phyloP scores from a whole-genome alignment of 2,888 invertebrate genomes.

The Ptilodon capucinus region DNA sequence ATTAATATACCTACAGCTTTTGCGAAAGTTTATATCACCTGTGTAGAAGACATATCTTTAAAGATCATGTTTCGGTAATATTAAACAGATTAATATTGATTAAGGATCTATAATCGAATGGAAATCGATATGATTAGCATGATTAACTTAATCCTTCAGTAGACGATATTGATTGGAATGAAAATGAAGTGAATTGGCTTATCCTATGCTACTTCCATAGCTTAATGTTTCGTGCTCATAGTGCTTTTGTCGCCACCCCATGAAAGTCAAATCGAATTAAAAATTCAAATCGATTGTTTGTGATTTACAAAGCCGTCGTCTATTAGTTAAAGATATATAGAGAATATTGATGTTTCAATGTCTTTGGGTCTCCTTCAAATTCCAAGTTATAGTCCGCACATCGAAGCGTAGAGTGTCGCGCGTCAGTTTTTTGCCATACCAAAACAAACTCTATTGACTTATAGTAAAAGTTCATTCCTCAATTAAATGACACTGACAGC shows the following conservation, averaged over 20 bases:
- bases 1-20: constrained; percentile 32
- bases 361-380: background rate
- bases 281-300: background rate
- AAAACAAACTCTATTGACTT: too few relatives aligned
- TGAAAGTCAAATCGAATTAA: background rate
- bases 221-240: too few relatives aligned
- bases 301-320: background rate
- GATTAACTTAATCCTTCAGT: background rate
- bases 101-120: background rate
- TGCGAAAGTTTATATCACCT: constrained; percentile 41
- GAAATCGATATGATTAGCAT: background rate
- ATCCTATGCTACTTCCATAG: too few relatives aligned
- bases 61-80: constrained; percentile 10
- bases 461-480: too few relatives aligned
- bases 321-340: background rate
- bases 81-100: background rate
- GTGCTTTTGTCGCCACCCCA: too few relatives aligned
- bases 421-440: too few relatives aligned
- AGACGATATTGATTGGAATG: background rate
- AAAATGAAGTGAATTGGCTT: too few relatives aligned
- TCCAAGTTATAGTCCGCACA: background rate
- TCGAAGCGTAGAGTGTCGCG: too few relatives aligned
- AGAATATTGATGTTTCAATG: background rate
- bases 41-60: constrained; percentile 7
- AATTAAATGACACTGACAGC: too few relatives aligned